A percentile compares a stretch with the other conserved stretches of the same genome.
Evolutionary conservation across 2,797 vertebrate species (phyloP).

Genomic region (Sternotherus odoratus): DNA sequence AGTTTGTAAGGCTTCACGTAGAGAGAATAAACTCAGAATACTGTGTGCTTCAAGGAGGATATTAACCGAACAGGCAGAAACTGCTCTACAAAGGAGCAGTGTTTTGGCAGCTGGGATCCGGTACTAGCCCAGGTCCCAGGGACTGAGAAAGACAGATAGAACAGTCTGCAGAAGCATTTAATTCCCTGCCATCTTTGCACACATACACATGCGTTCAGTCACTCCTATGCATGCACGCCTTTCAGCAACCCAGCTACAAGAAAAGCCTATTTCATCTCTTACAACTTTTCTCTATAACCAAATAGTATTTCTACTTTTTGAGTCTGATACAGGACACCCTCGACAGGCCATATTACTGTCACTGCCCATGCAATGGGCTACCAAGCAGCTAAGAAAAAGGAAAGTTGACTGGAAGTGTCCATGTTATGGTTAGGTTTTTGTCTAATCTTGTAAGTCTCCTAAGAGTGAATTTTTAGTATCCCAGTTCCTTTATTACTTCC

Average conservation of each 20-base stretch:
- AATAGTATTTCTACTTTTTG: background rate
- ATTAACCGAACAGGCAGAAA: slow-evolving; percentile 28
- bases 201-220: background rate
- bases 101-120: slow-evolving; percentile 55
- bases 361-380: background rate
- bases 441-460: background rate
- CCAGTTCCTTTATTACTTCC: too few species aligned
- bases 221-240: background rate
- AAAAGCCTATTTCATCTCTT: background rate
- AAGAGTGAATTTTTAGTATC: background rate
- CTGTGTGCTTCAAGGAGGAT: background rate
- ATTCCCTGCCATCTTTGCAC: background rate
- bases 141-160: too few species aligned
- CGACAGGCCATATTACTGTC: accelerated
- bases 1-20: slow-evolving; percentile 55
- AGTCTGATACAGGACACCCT: background rate
- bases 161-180: background rate
- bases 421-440: background rate
- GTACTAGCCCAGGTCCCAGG: background rate
- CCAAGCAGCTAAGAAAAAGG: background rate
- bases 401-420: background rate
- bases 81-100: background rate
- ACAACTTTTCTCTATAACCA: background rate
- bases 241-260: background rate
- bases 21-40: slow-evolving; percentile 48